Evolutionary conservation across 2,113 vertebrate genomes (phyloP), one percentile per base, ranked within the genome.

Genomic region (Parotia lawesii): DNA sequence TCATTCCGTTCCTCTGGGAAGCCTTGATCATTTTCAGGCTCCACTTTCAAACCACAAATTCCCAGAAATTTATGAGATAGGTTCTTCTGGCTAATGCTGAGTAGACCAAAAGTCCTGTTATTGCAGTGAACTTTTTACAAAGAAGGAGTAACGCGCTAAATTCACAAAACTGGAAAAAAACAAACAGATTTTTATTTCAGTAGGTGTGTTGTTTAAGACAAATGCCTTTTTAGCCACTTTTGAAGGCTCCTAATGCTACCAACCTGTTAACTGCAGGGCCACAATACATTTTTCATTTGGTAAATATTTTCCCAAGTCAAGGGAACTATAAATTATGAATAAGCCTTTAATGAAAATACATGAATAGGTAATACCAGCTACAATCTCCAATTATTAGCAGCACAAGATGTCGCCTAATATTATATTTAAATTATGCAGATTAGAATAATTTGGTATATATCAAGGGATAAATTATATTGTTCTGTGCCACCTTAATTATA

Each of bases 381-480:
- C 79, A 84, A 33, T 89, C 40, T 80, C 22, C 11, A 60, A 75
- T 80, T 94, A 82, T 78, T 90, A 94, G 20, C 61, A 89, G n/a
- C 53, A 62, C 1, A 0, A 94, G 66, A 76, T 76, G 80, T 37
- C 84, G 42, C 42, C 33, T 83, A 76, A 40, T 57, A 7, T 56
- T 95, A 45, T 75, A 56, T 92, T 95, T 95, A 89, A 95, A 95
- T 94, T 95, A 96, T 70, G 69, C 35, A 94, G 35, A 73, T 93
- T 25, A 58, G 42, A 84, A 80, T 94, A 58, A 83, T 84, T 90
- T 87, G 40, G 33, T 67, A 61, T 85, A 66, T 83, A 53, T 77
- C 83, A 91, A 87, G 53, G 86, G 61, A 89, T 85, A 89, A 88
- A 96, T 87, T 85, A 83, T 45, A 91, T 74, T 92, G 73, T 89